Conservation (phyloP, 1,140 invertebrate genomes). For the Macrobrachium rosenbergii region DNA sequence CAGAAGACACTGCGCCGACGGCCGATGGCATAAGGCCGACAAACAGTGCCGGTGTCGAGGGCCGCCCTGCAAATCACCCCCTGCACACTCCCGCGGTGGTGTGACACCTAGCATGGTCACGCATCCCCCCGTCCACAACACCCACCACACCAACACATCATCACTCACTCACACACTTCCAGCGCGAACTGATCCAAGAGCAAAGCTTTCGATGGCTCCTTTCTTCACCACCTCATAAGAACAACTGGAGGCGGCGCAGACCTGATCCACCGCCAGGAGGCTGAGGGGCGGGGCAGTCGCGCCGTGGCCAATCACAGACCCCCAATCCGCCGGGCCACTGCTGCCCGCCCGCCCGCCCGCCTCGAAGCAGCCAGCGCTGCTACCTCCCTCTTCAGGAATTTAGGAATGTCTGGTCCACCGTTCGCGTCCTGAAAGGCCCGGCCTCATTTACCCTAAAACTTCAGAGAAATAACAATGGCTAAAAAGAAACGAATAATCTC, state of each 20-base stretch:
- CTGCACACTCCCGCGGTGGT: constrained; percentile 44
- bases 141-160: constrained; percentile 54
- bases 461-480: too few relatives aligned
- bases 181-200: constrained; percentile 44
- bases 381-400: constrained; percentile 55
- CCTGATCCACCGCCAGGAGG: constrained; percentile 32
- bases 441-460: too few relatives aligned
- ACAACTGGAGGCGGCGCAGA: constrained; percentile 60
- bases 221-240: constrained; percentile 59
- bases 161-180: constrained; percentile 45
- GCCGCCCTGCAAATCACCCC: constrained; percentile 58
- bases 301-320: constrained; percentile 49
- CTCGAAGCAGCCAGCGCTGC: constrained; percentile 53
- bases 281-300: constrained; percentile 51
- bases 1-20: too few relatives aligned
- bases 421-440: constrained; percentile 10
- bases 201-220: constrained; percentile 44
- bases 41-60: constrained; percentile 44
- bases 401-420: constrained; percentile 54
- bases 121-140: constrained; percentile 46
- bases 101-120: constrained; percentile 58
- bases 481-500: too few relatives aligned
- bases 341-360: constrained; percentile 56
- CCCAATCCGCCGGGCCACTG: constrained; percentile 35
- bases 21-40: constrained; percentile 25